phyloP scores from a whole-genome alignment of 2,888 invertebrate genomes.

The Ellobium chinense region DNA sequence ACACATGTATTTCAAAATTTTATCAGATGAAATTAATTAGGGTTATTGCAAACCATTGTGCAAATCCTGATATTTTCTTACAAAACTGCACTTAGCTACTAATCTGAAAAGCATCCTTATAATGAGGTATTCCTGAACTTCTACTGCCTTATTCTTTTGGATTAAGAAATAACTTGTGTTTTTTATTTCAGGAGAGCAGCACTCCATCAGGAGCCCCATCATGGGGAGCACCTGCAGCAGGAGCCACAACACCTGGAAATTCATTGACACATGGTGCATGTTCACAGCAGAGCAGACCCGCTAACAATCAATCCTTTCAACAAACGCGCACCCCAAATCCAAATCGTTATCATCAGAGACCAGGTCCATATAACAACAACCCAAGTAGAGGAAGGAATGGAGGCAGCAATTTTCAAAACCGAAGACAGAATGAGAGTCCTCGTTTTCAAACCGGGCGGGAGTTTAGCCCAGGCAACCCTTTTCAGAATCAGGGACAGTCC shows the following conservation, averaged over 20 bases:
- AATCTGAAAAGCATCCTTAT: too few relatives aligned
- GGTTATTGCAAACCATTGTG: too few relatives aligned
- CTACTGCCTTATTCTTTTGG: too few relatives aligned
- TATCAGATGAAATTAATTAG: too few relatives aligned
- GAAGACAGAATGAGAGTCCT: slow-evolving; percentile 10
- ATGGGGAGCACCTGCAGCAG: slow-evolving; percentile 34
- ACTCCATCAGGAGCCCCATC: neutral
- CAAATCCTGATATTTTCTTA: too few relatives aligned
- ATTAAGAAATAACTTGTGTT: neutral
- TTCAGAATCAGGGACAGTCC: slow-evolving; percentile 4
- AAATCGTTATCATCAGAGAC: neutral
- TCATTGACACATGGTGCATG: neutral
- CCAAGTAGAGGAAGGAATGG: neutral
- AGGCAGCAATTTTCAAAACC: slow-evolving; percentile 2
- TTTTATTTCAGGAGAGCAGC: neutral
- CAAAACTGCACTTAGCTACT: too few relatives aligned
- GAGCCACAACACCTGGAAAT: neutral
- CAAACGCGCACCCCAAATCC: neutral
- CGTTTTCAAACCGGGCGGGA: neutral
- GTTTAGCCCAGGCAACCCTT: slow-evolving; percentile 35
- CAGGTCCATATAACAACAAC: slow-evolving; percentile 9
- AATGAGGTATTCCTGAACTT: too few relatives aligned
- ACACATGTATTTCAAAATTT: too few relatives aligned
- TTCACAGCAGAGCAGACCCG: neutral
- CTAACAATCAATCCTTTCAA: neutral